phyloP scores from a whole-genome alignment of 1,140 invertebrate genomes.

The Scylla paramamosain region DNA sequence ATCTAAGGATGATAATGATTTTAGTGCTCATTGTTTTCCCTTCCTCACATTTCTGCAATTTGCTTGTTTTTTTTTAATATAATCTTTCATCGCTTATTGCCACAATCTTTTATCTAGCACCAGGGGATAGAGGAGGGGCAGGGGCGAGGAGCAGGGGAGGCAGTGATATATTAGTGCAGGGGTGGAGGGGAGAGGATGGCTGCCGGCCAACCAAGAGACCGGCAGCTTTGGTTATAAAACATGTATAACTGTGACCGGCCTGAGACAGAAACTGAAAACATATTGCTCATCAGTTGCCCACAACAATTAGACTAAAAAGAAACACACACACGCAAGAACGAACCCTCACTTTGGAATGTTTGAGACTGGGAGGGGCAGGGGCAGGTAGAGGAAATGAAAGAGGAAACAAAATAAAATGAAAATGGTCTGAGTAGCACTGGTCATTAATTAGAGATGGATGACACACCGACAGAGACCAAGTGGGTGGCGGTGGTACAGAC shows the following conservation, averaged over 20 bases:
- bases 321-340: constrained; percentile 8
- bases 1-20: not conserved
- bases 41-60: not conserved
- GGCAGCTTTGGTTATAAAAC: not conserved
- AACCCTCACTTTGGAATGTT: constrained; percentile 1
- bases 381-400: not conserved
- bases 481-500: not conserved
- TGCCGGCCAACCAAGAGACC: not conserved
- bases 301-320: constrained; percentile 1
- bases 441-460: not conserved
- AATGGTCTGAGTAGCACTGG: not conserved
- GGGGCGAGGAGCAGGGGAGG: not conserved
- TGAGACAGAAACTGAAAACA: constrained; percentile 14
- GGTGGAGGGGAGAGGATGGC: not conserved
- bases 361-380: constrained; percentile 7
- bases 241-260: constrained; percentile 18
- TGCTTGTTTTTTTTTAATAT: not conserved
- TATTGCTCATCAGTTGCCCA: not conserved
- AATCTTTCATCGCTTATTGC: not conserved
- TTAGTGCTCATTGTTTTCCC: not conserved
- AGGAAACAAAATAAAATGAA: not conserved
- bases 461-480: not conserved
- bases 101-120: constrained; percentile 4
- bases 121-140: not conserved
- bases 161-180: constrained; percentile 21